Percentiles rank a stretch among this genome's conserved stretches.
These are phyloP conservation scores for Drosophila littoralis DNA, from an alignment of 1,140 invertebrate species.

Conservation along the genomic window DNA sequence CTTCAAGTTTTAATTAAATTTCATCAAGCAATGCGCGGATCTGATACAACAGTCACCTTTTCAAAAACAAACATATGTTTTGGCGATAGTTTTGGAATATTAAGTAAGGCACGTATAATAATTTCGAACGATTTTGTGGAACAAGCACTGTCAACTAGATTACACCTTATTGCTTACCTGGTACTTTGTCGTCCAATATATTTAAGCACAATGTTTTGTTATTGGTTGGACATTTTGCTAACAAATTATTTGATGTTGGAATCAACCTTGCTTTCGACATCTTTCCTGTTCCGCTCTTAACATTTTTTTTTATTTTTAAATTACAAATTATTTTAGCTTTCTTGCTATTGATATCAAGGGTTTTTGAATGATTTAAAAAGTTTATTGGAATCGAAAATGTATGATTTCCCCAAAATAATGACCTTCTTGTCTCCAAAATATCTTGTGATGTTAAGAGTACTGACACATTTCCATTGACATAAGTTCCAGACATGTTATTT, in stretches of 20 bases:
- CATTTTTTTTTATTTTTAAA: not conserved
- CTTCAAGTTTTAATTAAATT: too few species aligned
- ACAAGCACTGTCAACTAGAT: too few species aligned
- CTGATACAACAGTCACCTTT: too few species aligned
- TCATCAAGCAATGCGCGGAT: too few species aligned
- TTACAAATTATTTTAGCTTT: not conserved
- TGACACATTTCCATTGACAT: constrained; percentile 48
- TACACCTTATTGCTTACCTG: constrained; percentile 23
- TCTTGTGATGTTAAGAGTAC: constrained; percentile 40
- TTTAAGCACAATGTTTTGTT: constrained; percentile 46
- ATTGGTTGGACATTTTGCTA: constrained; percentile 40
- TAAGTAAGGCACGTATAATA: too few species aligned
- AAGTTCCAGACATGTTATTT: constrained; percentile 58
- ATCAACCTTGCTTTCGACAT: not conserved
- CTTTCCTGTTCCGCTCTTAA: not conserved
- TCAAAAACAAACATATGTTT: too few species aligned
- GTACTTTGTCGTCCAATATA: constrained; percentile 39
- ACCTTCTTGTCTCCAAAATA: constrained; percentile 30
- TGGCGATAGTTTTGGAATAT: too few species aligned
- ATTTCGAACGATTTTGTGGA: too few species aligned
- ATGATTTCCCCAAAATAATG: constrained; percentile 16
- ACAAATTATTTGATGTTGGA: constrained; percentile 6
- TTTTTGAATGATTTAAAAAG: not conserved
- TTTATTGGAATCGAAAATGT: constrained; percentile 33
- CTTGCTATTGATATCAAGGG: not conserved